Conservation (phyloP, 2,888 invertebrate genomes). For the Hemithea aestivaria region DNA sequence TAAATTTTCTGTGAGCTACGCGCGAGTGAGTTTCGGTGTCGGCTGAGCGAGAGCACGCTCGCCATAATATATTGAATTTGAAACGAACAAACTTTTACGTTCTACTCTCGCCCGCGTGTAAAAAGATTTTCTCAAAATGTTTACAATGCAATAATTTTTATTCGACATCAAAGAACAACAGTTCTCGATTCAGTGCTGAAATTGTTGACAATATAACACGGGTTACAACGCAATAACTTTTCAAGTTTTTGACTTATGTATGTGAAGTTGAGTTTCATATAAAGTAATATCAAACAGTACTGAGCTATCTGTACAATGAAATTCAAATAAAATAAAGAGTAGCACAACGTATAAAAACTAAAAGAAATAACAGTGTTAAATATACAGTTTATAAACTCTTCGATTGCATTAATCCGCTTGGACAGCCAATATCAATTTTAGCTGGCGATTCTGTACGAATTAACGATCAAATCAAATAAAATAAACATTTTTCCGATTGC, state of each 20-base stretch:
- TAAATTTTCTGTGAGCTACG: slow-evolving; percentile 75
- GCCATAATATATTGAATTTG: slow-evolving; percentile 79
- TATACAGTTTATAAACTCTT: no score
- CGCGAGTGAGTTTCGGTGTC: slow-evolving; percentile 78
- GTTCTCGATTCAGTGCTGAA: slow-evolving; percentile 26
- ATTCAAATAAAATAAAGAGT: no score
- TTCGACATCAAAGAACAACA: slow-evolving; percentile 44
- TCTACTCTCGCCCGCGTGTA: slow-evolving; percentile 61
- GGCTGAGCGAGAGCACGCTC: slow-evolving; percentile 76
- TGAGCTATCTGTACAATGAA: no score
- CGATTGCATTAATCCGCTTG: no score
- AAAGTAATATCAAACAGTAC: no score
- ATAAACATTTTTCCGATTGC: slow-evolving; percentile 31
- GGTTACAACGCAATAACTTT: slow-evolving; percentile 6
- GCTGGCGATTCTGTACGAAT: neutral
- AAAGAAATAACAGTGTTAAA: no score
- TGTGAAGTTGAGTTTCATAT: neutral
- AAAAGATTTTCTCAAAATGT: slow-evolving; percentile 73
- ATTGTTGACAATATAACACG: slow-evolving; percentile 14
- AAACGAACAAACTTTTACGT: slow-evolving; percentile 77
- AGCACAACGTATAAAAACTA: no score
- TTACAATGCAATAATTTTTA: slow-evolving; percentile 70
- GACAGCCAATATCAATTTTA: no score
- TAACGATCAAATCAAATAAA: slow-evolving; percentile 9
- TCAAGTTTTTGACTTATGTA: neutral